Conservation (phyloP, 2,113 vertebrate genomes). For the Eurystomus gularis region DNA sequence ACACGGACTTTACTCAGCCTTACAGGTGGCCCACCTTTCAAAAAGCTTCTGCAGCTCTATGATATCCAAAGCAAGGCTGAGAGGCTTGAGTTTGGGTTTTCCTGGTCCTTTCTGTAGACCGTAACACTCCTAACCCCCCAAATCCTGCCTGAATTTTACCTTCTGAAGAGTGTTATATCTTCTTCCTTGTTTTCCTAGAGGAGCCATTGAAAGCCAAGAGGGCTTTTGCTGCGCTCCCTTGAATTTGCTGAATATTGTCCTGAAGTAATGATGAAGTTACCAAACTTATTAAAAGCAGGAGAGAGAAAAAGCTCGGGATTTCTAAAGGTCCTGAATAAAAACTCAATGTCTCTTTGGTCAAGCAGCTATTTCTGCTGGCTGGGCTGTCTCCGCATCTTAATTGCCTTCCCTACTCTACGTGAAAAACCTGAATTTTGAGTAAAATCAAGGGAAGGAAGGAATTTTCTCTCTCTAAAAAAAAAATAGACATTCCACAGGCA, state of each 20-base stretch:
- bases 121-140: background rate
- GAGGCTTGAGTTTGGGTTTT: background rate
- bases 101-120: background rate
- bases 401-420: accelerated
- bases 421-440: slow-evolving; percentile 9
- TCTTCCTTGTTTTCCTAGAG: background rate
- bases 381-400: background rate
- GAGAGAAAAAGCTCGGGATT: background rate
- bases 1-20: background rate
- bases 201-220: background rate
- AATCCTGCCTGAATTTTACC: background rate
- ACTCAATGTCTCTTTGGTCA: background rate
- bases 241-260: background rate
- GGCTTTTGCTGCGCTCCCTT: background rate
- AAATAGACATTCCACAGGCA: background rate
- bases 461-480: background rate
- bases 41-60: background rate
- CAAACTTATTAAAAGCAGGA: too few relatives aligned
- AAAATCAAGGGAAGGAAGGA: slow-evolving; percentile 6
- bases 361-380: background rate
- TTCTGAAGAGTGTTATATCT: background rate
- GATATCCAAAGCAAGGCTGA: background rate
- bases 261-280: background rate
- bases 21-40: background rate
- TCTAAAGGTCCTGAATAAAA: background rate